Base-by-base conservation (phyloP, 2,113 vertebrate species). In the Engystomops pustulosus region DNA sequence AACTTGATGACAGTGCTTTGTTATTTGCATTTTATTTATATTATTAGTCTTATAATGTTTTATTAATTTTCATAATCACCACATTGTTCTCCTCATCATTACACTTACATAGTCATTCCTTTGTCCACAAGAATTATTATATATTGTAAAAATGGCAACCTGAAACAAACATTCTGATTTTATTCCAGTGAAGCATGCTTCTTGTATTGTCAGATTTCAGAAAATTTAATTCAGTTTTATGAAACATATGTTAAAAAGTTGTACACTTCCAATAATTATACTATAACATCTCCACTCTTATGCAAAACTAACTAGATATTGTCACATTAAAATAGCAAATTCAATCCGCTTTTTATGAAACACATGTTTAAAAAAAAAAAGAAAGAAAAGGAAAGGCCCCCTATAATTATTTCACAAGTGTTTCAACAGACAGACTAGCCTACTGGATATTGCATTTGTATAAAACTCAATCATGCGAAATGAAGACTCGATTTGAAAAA, bases 391-490 rank as follows among this genome's bases (percentile, higher is more conserved):
- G 95, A 94, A 94, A 94, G 93, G 93, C 95, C 93, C 92, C 93
- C 95, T 95, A 94, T 98, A 98, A 99, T 99, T 98, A 99, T 97
- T 98, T 96, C 94, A 92, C 93, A 95, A 95, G 93, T 94, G 91
- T 94, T 93, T 91, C 88, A 91, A 92, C 87, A 92, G 90, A 90
- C 91, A 94, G 93, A 88, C 95, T 94, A 94, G 94, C 94, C 89
- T 89, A 96, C 96, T 96, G 95, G 94, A 98, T 96, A 99, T 97
- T 97, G 93, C 96, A 98, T 99, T 99, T 99, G 98, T 96, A 97
- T 98, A 97, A 99, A 99, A 99, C 98, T 98, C 97, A 99, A 99
- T 99, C 98, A 99, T 93, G 93, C 94, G 96, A 98, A 98, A 98
- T 99, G 97, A 98, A 97, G 98, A 98, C 97, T 97, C 94, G 95